Percentiles rank a stretch among this genome's conserved stretches.
phyloP scores from a whole-genome alignment of 2,888 invertebrate species.

The Heliconius hortense region DNA sequence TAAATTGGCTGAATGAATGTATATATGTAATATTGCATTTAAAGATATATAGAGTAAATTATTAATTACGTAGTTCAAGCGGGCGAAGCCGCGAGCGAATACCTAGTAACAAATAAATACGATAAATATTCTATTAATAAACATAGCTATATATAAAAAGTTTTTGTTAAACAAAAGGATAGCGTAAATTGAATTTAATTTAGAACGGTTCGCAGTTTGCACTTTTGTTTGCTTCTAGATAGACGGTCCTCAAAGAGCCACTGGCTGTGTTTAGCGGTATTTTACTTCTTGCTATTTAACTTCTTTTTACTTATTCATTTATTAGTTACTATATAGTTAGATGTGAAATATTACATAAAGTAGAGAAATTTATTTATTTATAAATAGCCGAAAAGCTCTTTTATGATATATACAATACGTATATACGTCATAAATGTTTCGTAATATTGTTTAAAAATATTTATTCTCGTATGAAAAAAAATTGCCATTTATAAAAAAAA shows the following conservation, averaged over 20 bases:
- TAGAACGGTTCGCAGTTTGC: constrained; percentile 32
- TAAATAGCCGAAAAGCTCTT: no score
- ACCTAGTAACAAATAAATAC: neutral
- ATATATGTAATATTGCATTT: no score
- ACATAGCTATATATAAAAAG: constrained; percentile 12
- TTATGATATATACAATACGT: no score
- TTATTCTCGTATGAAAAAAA: no score
- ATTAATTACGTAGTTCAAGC: no score
- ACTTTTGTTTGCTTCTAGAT: constrained; percentile 37
- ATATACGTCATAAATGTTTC: no score
- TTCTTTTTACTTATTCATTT: constrained; percentile 21
- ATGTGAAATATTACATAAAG: neutral
- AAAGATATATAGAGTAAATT: no score
- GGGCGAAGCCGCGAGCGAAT: no score
- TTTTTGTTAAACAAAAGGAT: constrained; percentile 26
- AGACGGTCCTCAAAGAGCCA: constrained; percentile 30
- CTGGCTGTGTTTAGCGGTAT: constrained; percentile 22
- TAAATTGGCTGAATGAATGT: no score
- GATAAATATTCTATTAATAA: constrained; percentile 10
- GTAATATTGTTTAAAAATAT: no score
- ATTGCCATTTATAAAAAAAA: no score
- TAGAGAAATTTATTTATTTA: neutral
- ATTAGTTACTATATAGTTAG: neutral
- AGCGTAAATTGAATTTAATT: constrained; percentile 32
- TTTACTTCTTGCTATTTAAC: constrained; percentile 25